These are phyloP conservation scores for Smutsia temminckii DNA, from an alignment of 2,797 vertebrate genomes.

Conservation along the genomic window DNA sequence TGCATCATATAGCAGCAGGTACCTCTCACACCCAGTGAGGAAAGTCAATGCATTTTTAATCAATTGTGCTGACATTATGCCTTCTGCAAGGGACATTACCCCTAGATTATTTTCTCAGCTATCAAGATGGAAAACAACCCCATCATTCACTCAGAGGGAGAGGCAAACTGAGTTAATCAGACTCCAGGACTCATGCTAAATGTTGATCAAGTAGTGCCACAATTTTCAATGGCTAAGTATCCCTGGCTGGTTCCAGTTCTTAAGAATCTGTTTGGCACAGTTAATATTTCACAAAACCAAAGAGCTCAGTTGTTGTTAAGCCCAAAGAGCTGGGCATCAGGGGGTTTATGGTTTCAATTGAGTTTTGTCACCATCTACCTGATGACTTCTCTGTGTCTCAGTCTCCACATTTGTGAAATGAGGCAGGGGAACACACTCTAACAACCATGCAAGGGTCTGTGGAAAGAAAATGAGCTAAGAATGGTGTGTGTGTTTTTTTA, in stretches of 20 bases:
- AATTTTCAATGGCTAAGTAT: background rate
- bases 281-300: slow-evolving; percentile 65
- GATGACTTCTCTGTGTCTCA: background rate
- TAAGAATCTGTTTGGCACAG: slow-evolving; percentile 51
- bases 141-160: slow-evolving; percentile 6
- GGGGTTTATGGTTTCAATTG: background rate
- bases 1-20: background rate
- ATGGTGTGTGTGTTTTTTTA: background rate
- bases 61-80: background rate
- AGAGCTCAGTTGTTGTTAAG: slow-evolving; percentile 16
- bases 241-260: slow-evolving; percentile 45
- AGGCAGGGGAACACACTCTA: background rate
- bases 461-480: background rate
- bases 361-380: background rate
- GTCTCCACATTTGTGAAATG: background rate
- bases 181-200: slow-evolving; percentile 46
- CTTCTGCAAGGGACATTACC: slow-evolving; percentile 5
- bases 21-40: slow-evolving; percentile 10
- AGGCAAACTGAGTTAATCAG: slow-evolving; percentile 37
- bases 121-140: slow-evolving; percentile 52
- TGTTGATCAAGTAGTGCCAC: slow-evolving; percentile 51
- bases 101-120: slow-evolving; percentile 33
- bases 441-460: background rate
- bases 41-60: slow-evolving; percentile 57
- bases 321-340: slow-evolving; percentile 24